Evolutionary conservation across 2,888 invertebrate species (phyloP).

Genomic region (Ochlodes sylvanus): DNA sequence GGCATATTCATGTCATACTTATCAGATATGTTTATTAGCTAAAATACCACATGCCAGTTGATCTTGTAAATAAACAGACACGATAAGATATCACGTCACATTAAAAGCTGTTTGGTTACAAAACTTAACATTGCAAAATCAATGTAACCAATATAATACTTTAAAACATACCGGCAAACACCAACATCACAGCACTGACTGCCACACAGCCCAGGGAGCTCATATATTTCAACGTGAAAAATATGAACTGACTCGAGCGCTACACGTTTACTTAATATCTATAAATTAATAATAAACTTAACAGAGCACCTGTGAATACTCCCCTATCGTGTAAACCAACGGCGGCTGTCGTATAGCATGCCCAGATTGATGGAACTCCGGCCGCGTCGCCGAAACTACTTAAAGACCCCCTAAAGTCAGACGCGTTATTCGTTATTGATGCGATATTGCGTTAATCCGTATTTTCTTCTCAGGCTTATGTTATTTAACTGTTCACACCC

Average conservation of each 20-base stretch:
- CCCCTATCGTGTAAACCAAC: slow-evolving; percentile 1
- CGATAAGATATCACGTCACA: no score
- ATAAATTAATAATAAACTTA: slow-evolving; percentile 1
- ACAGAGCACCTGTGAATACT: background rate
- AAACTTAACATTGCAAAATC: no score
- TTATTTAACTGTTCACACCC: no score
- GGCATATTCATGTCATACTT: no score
- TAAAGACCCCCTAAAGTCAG: background rate
- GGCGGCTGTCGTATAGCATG: slow-evolving; percentile 12
- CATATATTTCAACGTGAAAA: background rate
- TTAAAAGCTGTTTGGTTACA: no score
- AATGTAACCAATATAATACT: no score
- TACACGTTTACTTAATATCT: background rate
- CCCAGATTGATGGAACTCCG: background rate
- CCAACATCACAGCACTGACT: background rate
- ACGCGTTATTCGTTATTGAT: slow-evolving; percentile 1
- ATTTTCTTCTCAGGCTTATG: background rate
- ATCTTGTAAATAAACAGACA: no score
- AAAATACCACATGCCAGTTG: no score
- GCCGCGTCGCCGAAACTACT: background rate
- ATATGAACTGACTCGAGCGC: slow-evolving; percentile 7
- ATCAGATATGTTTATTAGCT: no score
- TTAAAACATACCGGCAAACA: background rate
- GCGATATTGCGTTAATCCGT: background rate
- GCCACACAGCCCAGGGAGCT: background rate